These are phyloP conservation scores for Cirrhinus mrigala DNA, from an alignment of 2,797 vertebrate genomes.

Conservation along the genomic window DNA sequence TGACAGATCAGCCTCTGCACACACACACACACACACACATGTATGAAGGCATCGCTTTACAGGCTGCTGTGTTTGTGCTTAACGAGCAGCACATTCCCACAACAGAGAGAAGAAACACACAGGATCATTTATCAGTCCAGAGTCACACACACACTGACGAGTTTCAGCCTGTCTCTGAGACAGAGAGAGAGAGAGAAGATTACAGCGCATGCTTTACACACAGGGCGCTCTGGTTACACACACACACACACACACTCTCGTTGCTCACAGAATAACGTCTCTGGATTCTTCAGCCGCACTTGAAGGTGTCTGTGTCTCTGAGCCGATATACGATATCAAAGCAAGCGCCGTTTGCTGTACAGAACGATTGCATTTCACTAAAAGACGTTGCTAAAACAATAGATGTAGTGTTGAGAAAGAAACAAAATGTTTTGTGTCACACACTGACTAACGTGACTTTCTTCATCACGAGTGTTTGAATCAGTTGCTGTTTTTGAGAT, in stretches of 20 bases:
- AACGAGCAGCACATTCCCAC: constrained; percentile 61
- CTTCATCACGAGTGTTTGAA: too few relatives aligned
- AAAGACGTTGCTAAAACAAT: neutral
- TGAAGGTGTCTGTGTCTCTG: neutral
- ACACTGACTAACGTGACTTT: too few relatives aligned
- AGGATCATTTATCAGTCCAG: constrained; percentile 27
- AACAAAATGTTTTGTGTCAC: too few relatives aligned
- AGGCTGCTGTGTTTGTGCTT: constrained; percentile 64
- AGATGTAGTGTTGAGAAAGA: neutral
- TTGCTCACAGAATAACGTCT: neutral
- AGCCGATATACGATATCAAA: neutral
- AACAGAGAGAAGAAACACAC: constrained; percentile 44
- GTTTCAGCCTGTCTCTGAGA: constrained; percentile 79
- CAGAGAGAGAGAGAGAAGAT: constrained; percentile 75
- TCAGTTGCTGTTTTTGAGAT: neutral
- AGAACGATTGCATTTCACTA: neutral
- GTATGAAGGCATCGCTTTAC: constrained; percentile 60
- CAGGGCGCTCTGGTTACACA: constrained; percentile 81
- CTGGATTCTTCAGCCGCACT: neutral
- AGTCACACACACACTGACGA: constrained; percentile 59
- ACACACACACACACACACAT: constrained; percentile 14
- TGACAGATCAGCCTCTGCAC: neutral
- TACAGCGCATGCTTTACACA: constrained; percentile 82
- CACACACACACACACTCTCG: constrained; percentile 46
- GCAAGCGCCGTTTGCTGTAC: neutral